A percentile compares a stretch with the other conserved stretches of the same genome.
Conservation (phyloP, 2,113 vertebrate genomes). For the Tichodroma muraria region DNA sequence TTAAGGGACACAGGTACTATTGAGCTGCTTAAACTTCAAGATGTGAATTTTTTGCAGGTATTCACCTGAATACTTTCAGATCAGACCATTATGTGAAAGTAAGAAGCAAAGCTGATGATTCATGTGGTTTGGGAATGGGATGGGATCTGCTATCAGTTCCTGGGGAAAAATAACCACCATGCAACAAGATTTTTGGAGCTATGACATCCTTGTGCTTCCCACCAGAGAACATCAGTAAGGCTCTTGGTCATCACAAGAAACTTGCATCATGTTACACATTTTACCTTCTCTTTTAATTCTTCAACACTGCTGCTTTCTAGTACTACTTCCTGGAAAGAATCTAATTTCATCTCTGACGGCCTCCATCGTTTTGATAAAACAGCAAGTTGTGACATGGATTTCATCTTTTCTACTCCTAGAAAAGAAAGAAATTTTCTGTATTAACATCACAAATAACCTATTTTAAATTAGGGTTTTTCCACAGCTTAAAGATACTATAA, state of each 20-base stretch:
- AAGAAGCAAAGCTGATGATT: neutral
- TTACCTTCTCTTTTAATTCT: constrained; percentile 92
- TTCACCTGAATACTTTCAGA: neutral
- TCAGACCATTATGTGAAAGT: neutral
- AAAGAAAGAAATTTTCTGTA: neutral
- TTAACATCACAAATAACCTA: neutral
- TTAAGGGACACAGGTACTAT: neutral
- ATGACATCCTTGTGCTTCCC: neutral
- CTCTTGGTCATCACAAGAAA: neutral
- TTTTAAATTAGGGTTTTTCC: neutral
- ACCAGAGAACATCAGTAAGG: neutral
- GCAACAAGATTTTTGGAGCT: neutral
- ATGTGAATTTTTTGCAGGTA: neutral
- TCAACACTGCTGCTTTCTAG: constrained; percentile 94
- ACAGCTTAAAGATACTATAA: neutral
- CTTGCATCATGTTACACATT: neutral
- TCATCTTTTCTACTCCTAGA: constrained; percentile 93
- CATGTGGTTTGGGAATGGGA: neutral
- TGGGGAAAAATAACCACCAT: neutral
- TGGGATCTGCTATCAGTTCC: neutral
- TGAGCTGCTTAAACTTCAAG: neutral
- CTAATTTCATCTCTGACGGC: constrained; percentile 88
- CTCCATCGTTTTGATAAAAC: constrained; percentile 88
- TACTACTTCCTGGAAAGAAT: constrained; percentile 91
- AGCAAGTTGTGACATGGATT: constrained; percentile 96